These are phyloP conservation scores for Cichladusa arquata DNA, from an alignment of 2,113 vertebrate genomes.

Conservation along the genomic window DNA sequence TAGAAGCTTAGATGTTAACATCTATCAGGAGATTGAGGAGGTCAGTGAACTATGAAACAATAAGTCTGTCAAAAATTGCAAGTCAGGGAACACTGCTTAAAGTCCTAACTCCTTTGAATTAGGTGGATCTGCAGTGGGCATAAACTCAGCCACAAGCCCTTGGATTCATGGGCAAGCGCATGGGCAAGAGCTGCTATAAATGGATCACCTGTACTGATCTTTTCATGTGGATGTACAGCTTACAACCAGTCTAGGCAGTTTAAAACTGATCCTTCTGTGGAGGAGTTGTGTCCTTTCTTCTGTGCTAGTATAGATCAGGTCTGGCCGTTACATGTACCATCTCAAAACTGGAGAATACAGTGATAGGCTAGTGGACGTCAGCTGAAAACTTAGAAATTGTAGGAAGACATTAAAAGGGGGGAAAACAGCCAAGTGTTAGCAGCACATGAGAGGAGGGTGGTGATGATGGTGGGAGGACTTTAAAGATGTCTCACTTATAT, in stretches of 20 bases:
- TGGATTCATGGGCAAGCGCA: not conserved
- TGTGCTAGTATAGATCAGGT: not conserved
- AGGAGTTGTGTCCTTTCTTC: not conserved
- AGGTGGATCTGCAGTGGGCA: not conserved
- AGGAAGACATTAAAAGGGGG: constrained; percentile 1
- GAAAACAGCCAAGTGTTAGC: not conserved
- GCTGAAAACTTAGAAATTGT: not conserved
- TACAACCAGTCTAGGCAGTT: not conserved
- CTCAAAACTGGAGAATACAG: not conserved
- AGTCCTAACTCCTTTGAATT: not conserved
- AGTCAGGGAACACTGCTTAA: not conserved
- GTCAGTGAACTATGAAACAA: not conserved
- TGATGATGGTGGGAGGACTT: constrained; percentile 44
- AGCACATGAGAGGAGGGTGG: constrained; percentile 48
- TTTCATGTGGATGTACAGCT: not conserved
- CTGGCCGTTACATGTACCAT: not conserved
- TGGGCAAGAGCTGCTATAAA: not conserved
- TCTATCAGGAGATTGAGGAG: not conserved
- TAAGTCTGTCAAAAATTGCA: not conserved
- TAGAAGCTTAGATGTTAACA: not conserved
- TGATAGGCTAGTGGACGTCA: not conserved
- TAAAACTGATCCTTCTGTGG: not conserved
- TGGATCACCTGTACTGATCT: not conserved
- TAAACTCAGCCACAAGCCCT: not conserved
- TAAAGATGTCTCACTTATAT: constrained; percentile 71